Evolutionary conservation across 2,888 invertebrate species (phyloP), one percentile per base, ranked within the genome.

Genomic region (Chaetoderma sp.): DNA sequence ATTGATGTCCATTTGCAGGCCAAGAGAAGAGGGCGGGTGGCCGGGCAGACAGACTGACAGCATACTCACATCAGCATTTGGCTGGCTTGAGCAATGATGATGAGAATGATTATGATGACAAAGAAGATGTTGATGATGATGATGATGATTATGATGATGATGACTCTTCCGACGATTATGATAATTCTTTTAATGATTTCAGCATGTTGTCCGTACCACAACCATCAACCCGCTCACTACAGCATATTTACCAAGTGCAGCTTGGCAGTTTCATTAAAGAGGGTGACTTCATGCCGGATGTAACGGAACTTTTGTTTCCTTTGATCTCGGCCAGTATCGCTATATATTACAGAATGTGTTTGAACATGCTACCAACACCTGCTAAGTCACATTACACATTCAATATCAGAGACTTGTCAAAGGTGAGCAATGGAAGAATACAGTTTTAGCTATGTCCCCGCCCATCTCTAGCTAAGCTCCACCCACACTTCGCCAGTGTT

Each of bases 341-440:
- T 18, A 79, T 86, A 58, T 86, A 84, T 72, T 85, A 85, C 71
- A 76, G 79, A 49, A 84, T 86, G 81, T 79, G 81, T 60, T 69
- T 73, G 25, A 74, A 72, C 58, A 84, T 86, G 83, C 64, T 83
- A 44, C 86, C 86, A 10, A 86, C 86, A 4, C 86, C 86, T 5
- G 78, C 85, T 42, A 86, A 86, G 68, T 83, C 81, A n/a, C 86
- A 86, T 67, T 86, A 86, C 70, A 83, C 84, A n/a, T 86, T 85
- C 68, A 86, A 86, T 68, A 76, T 86, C 39, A 71, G 86, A 59
- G 86, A 86, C 73, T 77, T 86, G 27, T 79, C 84, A 18, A 82
- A 86, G 82, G 84, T 85, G 68, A 27, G 56, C 33, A 21, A 21
- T 13, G 27, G 21, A n/a, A n/a, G n/a, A n/a, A n/a, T n/a, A n/a